Base-by-base conservation (phyloP, 37 sponge, comb jelly and placozoan species). In the Haliclona indistincta region DNA sequence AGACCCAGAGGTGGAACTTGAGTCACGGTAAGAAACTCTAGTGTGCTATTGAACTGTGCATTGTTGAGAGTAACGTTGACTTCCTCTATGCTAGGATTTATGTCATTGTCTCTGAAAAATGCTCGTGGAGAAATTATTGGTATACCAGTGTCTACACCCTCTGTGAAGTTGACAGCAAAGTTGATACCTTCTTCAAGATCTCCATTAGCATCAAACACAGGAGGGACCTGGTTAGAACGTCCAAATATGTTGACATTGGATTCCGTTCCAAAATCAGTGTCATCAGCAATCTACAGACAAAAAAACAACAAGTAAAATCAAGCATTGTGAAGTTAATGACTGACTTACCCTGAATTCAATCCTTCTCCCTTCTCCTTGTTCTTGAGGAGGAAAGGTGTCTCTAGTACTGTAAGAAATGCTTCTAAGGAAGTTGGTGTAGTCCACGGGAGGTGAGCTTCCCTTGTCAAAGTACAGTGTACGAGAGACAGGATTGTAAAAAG, bases 181-280 rank as follows among this genome's bases (percentile, higher is more conserved):
- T 91, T 63, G 52, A 81, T 73, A 25, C 70, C 79, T 71, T 33
- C 63, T 5, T 60, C 66, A 28, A 38, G 30, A 10, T 45, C 68
- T 7, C 91, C 91, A 78, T 81, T 91, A 36, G 82, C 82, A 82
- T 81, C 86, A 38, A 91, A 37, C 33, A 81, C 64, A 5, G 91
- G 91, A 43, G 55, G 28, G 35, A 43, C 32, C 58, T 81, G 84
- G 39, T 83, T 89, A n/a, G 80, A 74, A 20, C 79, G 86, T 33
- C 78, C 86, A 34, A 33, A 71, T 17, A 85, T 38, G 32, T n/a
- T 54, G n/a, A 78, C 43, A 35, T 64, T 30, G 33, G 79, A 64
- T 11, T 55, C 51, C 23, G 66, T 72, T 0, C 83, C 83, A 56
- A 74, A 38, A 23, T 43, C 81, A 61, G 30, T 37, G 15, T 60